Base-by-base conservation (phyloP, 2,888 invertebrate species). In the Thecophora atra region DNA sequence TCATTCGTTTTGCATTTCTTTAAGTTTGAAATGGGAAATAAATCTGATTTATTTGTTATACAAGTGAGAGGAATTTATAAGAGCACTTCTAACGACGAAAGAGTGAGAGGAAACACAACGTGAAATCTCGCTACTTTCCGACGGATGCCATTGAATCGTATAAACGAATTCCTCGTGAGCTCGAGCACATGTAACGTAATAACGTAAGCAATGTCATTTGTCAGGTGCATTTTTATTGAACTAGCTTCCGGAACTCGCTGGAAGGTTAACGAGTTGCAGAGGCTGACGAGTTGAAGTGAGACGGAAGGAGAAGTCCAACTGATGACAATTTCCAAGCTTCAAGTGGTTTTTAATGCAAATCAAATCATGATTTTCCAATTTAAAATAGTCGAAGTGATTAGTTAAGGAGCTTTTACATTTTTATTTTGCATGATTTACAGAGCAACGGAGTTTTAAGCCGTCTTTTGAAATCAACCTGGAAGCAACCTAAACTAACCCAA, bases 41-140 rank as follows among this genome's bases (percentile, higher is more conserved):
- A 82, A 80, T 79, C 80, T 80, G 82, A 83, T 83, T 82, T 83
- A 83, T 83, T 78, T 77, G 75, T 75, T 77, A 76, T 72, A 75
- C 74, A 78, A 77, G 80, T 79, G 79, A 78, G 76, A 74, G 71
- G 73, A 75, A 77, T 77, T 76, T 72, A 47, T 75, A 75, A 26
- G 28, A 28, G 13, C 56, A 56, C 24, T 19, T 56, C 5, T 21
- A 5, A 24, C 24, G 24, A 26, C 3, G 28, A 26, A 7, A 54
- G 54, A 21, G 54, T n/a, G 24, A 21, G 28, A 26, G n/a, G 21
- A 17, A 26, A n/a, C n/a, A n/a, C n/a, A n/a, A n/a, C n/a, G 24
- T 1, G 26, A 17, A 28, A 28, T 58, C 58, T 13, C 8, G 17
- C 15, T 6, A 58, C 37, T 58, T 58, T 58, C 15, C 26, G 28